Evolutionary conservation across 2,113 vertebrate genomes (phyloP).

Genomic region (Odocoileus virginianus): DNA sequence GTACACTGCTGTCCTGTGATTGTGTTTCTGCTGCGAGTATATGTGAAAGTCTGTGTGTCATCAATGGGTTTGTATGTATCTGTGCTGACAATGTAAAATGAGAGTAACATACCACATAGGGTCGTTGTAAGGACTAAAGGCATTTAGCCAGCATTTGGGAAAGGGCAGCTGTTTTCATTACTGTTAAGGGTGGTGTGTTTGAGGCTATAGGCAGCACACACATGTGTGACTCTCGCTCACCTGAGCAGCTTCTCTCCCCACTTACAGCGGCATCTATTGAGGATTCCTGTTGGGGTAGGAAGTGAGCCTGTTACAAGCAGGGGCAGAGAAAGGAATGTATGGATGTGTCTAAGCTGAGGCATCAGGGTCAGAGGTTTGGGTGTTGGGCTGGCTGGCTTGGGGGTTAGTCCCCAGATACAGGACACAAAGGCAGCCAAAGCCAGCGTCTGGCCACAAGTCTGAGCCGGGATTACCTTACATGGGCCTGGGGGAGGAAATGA

Average conservation of each 20-base stretch:
- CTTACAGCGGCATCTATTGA: conserved; percentile 85
- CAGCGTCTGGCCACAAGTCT: not conserved
- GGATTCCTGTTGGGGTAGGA: conserved; percentile 74
- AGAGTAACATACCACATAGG: not conserved
- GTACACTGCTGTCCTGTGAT: not conserved
- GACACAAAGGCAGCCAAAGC: conserved; percentile 3
- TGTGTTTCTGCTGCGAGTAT: not conserved
- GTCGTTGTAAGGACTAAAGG: not conserved
- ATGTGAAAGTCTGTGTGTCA: not conserved
- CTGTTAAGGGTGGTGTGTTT: not conserved
- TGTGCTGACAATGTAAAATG: not conserved
- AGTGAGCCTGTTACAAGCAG: not conserved
- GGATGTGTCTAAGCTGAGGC: not conserved
- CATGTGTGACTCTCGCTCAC: conserved; percentile 42
- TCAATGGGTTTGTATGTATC: not conserved
- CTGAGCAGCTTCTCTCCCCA: conserved; percentile 84
- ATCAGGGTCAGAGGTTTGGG: not conserved
- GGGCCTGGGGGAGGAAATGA: not conserved
- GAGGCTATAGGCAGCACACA: not conserved
- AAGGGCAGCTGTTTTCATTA: not conserved
- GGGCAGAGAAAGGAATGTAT: not conserved
- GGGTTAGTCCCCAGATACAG: not conserved
- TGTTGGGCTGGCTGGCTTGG: not conserved
- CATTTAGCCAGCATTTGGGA: not conserved
- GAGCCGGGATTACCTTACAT: not conserved